Evolutionary conservation across 2,797 vertebrate genomes (phyloP).

Genomic region (Lacerta agilis): DNA sequence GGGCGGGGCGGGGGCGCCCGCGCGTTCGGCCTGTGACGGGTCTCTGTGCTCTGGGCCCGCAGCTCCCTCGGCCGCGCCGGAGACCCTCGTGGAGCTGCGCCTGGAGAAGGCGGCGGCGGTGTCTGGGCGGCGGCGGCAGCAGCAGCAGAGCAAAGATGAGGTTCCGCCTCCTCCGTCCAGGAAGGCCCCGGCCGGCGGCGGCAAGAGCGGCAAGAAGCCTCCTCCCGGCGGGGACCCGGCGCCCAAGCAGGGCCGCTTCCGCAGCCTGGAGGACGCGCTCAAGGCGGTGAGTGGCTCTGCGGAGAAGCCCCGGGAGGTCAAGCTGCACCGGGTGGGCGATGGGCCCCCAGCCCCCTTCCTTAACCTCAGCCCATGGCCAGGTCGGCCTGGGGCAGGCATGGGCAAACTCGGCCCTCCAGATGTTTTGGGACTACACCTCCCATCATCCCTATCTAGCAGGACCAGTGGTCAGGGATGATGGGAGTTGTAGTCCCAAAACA

Average conservation of each 20-base stretch:
- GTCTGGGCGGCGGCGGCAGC: constrained; percentile 69
- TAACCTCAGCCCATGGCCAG: too few species aligned
- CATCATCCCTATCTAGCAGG: too few species aligned
- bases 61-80: constrained; percentile 46
- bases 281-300: constrained; percentile 84
- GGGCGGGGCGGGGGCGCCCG: not conserved
- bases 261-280: constrained; percentile 88
- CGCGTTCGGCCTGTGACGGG: not conserved
- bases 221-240: fast-evolving
- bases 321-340: too few species aligned
- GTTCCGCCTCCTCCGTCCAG: constrained; percentile 85
- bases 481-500: too few species aligned
- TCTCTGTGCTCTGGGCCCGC: too few species aligned
- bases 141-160: constrained; percentile 95
- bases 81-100: constrained; percentile 83
- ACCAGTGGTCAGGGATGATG: too few species aligned
- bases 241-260: constrained; percentile 67
- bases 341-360: too few species aligned
- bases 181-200: constrained; percentile 58
- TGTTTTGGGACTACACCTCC: too few species aligned
- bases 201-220: constrained; percentile 79
- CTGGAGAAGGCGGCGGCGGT: constrained; percentile 85
- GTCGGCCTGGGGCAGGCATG: too few species aligned
- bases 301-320: too few species aligned
- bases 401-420: too few species aligned